Conservation (phyloP, 92 coral and sea anemone species). For the Heteractis magnifica region DNA sequence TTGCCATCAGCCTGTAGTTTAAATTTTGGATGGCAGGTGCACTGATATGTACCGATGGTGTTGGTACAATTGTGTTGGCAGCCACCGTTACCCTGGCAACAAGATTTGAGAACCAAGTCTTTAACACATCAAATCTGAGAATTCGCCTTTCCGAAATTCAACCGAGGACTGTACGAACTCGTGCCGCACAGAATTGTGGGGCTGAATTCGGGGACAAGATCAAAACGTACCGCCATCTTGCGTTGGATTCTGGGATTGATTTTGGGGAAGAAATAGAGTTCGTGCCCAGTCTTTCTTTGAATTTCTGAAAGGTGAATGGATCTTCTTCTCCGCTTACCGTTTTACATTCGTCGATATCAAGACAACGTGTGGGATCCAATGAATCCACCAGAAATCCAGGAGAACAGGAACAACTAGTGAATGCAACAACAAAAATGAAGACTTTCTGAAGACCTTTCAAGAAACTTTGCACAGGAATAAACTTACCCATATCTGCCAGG, state of each 20-base stretch:
- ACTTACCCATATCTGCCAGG: constrained; percentile 84
- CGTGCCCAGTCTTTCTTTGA: too few species aligned
- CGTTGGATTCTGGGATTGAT: too few species aligned
- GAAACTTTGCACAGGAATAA: background rate
- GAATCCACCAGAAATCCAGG: constrained; percentile 80
- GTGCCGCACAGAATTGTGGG: too few species aligned
- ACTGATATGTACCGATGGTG: constrained; percentile 83
- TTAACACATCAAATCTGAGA: background rate
- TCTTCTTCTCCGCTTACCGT: constrained; percentile 39
- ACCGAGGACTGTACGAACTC: too few species aligned
- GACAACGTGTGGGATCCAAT: constrained; percentile 68
- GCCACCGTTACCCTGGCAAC: constrained; percentile 87
- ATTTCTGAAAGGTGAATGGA: too few species aligned
- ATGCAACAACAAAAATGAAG: background rate
- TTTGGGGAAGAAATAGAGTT: too few species aligned
- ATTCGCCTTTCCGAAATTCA: background rate
- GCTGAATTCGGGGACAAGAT: too few species aligned
- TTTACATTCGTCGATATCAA: constrained; percentile 84
- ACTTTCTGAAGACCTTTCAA: background rate
- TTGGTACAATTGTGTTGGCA: constrained; percentile 94
- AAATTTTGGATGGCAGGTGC: constrained; percentile 84
- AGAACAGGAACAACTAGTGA: constrained; percentile 76
- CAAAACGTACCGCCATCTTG: too few species aligned
- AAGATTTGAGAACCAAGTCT: background rate
- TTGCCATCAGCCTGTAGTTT: constrained; percentile 92